Conservation (phyloP, 2,888 invertebrate species). For the Esperia sulphurella region DNA sequence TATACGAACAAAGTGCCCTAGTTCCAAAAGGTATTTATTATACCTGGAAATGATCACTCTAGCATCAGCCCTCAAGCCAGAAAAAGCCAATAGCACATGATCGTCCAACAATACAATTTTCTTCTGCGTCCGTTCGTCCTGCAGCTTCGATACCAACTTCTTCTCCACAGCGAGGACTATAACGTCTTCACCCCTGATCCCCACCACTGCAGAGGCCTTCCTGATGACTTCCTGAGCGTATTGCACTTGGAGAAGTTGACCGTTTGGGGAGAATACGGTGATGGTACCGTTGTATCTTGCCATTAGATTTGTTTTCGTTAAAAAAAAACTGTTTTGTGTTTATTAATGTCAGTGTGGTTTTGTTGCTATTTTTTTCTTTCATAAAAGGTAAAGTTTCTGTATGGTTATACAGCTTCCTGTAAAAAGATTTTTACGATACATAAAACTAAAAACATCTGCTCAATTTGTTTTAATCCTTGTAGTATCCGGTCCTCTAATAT, state of each 20-base stretch:
- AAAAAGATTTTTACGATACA: too few relatives aligned
- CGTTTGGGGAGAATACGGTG: constrained; percentile 99
- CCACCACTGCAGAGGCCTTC: constrained; percentile 91
- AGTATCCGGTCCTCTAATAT: too few relatives aligned
- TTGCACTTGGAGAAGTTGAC: constrained; percentile 92
- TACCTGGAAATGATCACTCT: constrained; percentile 89
- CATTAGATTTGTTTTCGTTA: constrained; percentile 30
- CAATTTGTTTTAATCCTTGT: too few relatives aligned
- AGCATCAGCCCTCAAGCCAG: constrained; percentile 97
- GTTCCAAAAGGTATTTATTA: neutral
- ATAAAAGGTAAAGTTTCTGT: too few relatives aligned
- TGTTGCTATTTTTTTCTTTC: too few relatives aligned
- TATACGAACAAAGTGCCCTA: too few relatives aligned
- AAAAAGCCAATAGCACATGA: constrained; percentile 98
- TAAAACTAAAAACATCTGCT: too few relatives aligned
- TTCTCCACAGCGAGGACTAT: constrained; percentile 98
- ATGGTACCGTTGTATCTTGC: constrained; percentile 96
- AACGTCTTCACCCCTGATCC: constrained; percentile 91
- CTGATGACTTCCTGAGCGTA: constrained; percentile 98
- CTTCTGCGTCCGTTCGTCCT: constrained; percentile 95
- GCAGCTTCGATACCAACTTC: constrained; percentile 95
- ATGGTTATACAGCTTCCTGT: too few relatives aligned
- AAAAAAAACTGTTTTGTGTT: neutral
- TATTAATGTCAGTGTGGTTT: neutral
- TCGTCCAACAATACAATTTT: constrained; percentile 97